Base-by-base conservation (phyloP, 2,888 invertebrate species). In the Trypoxylon attenuatum region DNA sequence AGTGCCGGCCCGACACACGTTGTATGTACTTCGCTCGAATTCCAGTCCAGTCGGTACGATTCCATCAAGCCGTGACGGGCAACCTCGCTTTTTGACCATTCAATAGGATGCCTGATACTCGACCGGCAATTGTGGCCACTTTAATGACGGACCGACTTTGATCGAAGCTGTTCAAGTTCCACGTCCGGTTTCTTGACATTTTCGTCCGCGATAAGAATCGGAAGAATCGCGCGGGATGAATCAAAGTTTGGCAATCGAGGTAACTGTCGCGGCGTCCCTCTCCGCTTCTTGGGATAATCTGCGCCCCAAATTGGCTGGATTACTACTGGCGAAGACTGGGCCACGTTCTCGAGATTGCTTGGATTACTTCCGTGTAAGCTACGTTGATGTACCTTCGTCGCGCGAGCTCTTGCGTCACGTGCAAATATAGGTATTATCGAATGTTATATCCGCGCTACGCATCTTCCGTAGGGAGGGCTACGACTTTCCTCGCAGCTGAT, bases 261-360 rank as follows among this genome's bases (percentile, higher is more conserved):
- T 41, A 4, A 33, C 5, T n/a, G 43, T 13, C 19, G 8, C 21
- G 18, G 5, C 18, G 33, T 38, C 29, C 16, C 22, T 10, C 42
- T 22, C 29, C 21, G 41, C 6, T 15, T n/a, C 29, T 27, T 8
- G 23, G 61, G 70, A 63, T 76, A 76, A 76, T 76, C 76, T 78
- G 69, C 69, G 78, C 71, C 68, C 77, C 79, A 84, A 84, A 85
- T 85, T 84, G 85, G 78, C 81, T 77, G 85, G 85, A 85, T 85
- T 85, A 84, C 80, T 70, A 67, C 71, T 74, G 69, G 69, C 71
- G 79, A 76, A 81, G 84, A 84, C 80, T 80, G 75, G 75, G 78
- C 80, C 75, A 77, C 81, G 80, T 81, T 75, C 80, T 80, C 79
- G 81, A 84, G 83, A 86, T 85, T 85, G 85, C 77, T 63, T 67